A percentile compares a stretch with the other conserved stretches of the same genome.
phyloP scores from a whole-genome alignment of 2,888 invertebrate species.

The Atrina japonica region DNA sequence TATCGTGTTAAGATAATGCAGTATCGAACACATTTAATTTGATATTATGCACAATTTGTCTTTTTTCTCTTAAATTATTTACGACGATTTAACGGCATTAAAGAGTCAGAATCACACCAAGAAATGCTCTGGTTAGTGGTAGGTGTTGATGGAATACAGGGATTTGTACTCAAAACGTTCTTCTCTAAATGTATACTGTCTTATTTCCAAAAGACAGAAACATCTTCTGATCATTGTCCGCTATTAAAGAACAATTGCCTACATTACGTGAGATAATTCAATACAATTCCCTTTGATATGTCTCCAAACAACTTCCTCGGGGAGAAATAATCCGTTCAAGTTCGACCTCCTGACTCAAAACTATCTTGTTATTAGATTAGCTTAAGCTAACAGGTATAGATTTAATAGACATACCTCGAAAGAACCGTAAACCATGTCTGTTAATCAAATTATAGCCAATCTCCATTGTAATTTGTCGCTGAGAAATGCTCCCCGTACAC shows the following conservation, averaged over 20 bases:
- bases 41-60: slow-evolving; percentile 7
- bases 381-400: slow-evolving; percentile 44
- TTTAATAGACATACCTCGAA: slow-evolving; percentile 32
- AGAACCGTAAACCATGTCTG: slow-evolving; percentile 38
- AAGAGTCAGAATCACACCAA: too few species aligned
- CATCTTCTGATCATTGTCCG: slow-evolving; percentile 10
- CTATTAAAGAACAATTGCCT: slow-evolving; percentile 39
- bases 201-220: too few species aligned
- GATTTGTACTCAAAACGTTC: too few species aligned
- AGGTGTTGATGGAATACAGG: too few species aligned
- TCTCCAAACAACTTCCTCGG: slow-evolving; percentile 34
- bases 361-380: slow-evolving; percentile 39
- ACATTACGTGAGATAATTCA: slow-evolving; percentile 24
- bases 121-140: too few species aligned
- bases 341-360: slow-evolving; percentile 30
- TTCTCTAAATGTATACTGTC: too few species aligned
- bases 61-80: slow-evolving; percentile 13
- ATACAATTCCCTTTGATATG: slow-evolving; percentile 28
- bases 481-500: slow-evolving; percentile 34
- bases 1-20: slow-evolving; percentile 11
- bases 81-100: not conserved
- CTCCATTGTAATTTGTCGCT: slow-evolving; percentile 39
- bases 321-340: slow-evolving; percentile 34
- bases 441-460: slow-evolving; percentile 40
- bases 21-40: slow-evolving; percentile 9